phyloP scores from a whole-genome alignment of 2,797 vertebrate genomes.

The Borostomias antarcticus region DNA sequence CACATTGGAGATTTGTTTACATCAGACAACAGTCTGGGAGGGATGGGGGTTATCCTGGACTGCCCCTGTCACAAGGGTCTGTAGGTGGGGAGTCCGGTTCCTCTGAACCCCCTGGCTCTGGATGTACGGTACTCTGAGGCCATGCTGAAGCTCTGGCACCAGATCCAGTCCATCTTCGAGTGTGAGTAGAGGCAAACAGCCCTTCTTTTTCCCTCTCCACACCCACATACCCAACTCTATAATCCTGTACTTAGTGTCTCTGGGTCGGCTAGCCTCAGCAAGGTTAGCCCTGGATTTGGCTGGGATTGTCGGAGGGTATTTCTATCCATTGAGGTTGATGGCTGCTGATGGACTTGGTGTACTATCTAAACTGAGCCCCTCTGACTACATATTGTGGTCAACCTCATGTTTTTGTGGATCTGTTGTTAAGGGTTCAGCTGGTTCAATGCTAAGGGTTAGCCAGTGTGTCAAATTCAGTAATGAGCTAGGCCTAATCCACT shows the following conservation, averaged over 20 bases:
- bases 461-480: background rate
- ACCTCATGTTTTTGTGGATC: conserved; percentile 18
- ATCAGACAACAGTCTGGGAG: background rate
- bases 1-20: background rate
- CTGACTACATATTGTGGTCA: conserved; percentile 14
- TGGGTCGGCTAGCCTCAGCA: conserved; percentile 40
- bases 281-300: conserved; percentile 47
- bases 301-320: conserved; percentile 45
- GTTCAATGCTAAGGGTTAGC: conserved; percentile 33
- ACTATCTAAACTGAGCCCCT: background rate
- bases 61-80: conserved; percentile 19
- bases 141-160: conserved; percentile 17
- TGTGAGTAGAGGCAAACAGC: conserved; percentile 45
- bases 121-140: conserved; percentile 38
- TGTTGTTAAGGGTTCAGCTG: conserved; percentile 37
- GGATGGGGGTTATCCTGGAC: conserved; percentile 8
- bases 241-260: conserved; percentile 61
- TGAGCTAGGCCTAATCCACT: conserved; percentile 45
- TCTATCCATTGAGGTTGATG: conserved; percentile 51
- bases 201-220: conserved; percentile 47
- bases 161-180: conserved; percentile 33
- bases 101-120: background rate
- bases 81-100: conserved; percentile 7
- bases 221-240: conserved; percentile 46
- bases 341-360: conserved; percentile 4